phyloP scores from a whole-genome alignment of 2,113 vertebrate species.

The Donacobius atricapilla region DNA sequence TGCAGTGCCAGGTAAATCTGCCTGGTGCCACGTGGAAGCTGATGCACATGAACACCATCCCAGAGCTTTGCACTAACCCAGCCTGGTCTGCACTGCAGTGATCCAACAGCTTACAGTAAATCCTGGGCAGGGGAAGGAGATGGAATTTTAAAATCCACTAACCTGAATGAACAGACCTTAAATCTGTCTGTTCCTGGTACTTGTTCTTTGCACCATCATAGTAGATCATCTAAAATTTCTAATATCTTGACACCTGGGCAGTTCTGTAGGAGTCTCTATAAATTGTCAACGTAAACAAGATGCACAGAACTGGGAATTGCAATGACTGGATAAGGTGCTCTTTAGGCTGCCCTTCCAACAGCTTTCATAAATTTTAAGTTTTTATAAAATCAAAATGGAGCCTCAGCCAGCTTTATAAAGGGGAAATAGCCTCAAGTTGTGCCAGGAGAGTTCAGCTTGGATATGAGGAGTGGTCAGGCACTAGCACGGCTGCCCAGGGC shows the following conservation, averaged over 20 bases:
- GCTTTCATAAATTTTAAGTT: neutral
- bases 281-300: neutral
- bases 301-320: neutral
- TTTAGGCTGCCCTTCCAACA: neutral
- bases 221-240: neutral
- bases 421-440: neutral
- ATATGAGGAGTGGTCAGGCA: neutral
- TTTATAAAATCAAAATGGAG: neutral
- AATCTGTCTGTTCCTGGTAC: neutral
- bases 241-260: neutral
- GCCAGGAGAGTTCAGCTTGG: neutral
- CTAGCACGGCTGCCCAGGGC: neutral
- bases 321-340: rapidly evolving
- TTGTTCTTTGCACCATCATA: neutral
- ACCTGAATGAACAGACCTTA: neutral
- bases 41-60: neutral
- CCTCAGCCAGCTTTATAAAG: neutral
- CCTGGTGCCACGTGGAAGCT: neutral
- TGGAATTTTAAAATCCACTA: neutral
- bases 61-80: neutral
- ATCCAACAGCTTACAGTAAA: neutral
- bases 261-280: neutral
- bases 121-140: neutral
- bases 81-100: neutral
- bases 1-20: neutral